Percentiles rank a stretch among this genome's conserved stretches.
Conservation (phyloP, 2,888 invertebrate species). For the Pocota personata region DNA sequence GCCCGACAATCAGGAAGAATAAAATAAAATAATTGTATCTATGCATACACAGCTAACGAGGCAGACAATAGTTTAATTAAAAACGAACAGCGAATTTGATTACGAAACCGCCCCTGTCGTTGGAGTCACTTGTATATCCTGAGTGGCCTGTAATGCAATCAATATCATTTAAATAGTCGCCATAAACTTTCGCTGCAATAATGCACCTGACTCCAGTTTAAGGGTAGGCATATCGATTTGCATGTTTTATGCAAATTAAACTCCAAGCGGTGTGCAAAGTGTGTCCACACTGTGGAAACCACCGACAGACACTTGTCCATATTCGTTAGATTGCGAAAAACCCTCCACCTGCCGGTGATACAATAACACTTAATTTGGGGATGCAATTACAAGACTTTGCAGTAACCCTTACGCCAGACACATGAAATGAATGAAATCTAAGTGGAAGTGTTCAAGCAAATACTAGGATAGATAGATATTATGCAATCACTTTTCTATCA, state of each 20-base stretch:
- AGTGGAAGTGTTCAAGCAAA: background rate
- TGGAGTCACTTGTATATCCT: background rate
- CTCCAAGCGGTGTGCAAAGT: background rate
- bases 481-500: conserved; percentile 3
- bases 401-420: background rate
- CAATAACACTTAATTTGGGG: conserved; percentile 27
- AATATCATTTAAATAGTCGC: conserved; percentile 7
- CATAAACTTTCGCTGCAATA: conserved; percentile 6
- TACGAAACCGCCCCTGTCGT: background rate
- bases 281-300: background rate
- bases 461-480: background rate
- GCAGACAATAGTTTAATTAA: background rate
- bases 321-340: background rate
- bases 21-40: background rate
- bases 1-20: background rate
- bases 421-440: background rate
- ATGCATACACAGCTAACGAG: background rate
- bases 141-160: conserved; percentile 4
- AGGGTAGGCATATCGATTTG: conserved; percentile 14
- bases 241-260: conserved; percentile 57
- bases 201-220: conserved; percentile 5
- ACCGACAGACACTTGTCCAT: conserved; percentile 3
- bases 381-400: background rate
- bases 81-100: background rate
- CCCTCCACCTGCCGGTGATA: background rate